Conservation (phyloP, 2,888 invertebrate species). For the Prosapia bicincta region DNA sequence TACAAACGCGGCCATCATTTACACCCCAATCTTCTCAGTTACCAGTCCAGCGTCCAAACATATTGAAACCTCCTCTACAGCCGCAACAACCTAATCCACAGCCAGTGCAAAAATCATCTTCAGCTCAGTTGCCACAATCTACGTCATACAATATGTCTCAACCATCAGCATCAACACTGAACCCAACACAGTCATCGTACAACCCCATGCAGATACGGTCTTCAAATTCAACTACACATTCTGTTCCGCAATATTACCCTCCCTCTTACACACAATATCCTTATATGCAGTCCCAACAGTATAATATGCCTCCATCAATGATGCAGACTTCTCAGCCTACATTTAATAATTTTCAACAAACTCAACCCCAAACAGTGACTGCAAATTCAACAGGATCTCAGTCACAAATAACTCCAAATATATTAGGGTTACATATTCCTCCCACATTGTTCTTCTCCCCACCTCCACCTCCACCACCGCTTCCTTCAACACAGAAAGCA, state of each 20-base stretch:
- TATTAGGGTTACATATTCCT: conserved; percentile 8
- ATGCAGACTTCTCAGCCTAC: neutral
- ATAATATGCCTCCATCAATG: neutral
- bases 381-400: neutral
- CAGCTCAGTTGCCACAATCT: neutral
- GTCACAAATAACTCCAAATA: conserved; percentile 7
- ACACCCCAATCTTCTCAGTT: neutral
- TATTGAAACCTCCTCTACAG: neutral
- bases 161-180: no score
- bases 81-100: conserved; percentile 1
- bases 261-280: neutral
- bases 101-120: neutral
- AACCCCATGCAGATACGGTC: neutral
- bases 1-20: neutral
- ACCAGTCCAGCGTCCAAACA: neutral
- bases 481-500: neutral
- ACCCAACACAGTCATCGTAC: neutral
- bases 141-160: neutral
- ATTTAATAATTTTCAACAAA: neutral
- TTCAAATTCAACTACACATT: neutral
- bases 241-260: neutral
- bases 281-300: neutral
- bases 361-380: neutral
- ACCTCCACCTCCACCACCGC: conserved; percentile 19
- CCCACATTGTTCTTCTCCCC: conserved; percentile 20